Evolutionary conservation across 1,140 invertebrate genomes (phyloP).

Genomic region (Hirudo medicinalis): DNA sequence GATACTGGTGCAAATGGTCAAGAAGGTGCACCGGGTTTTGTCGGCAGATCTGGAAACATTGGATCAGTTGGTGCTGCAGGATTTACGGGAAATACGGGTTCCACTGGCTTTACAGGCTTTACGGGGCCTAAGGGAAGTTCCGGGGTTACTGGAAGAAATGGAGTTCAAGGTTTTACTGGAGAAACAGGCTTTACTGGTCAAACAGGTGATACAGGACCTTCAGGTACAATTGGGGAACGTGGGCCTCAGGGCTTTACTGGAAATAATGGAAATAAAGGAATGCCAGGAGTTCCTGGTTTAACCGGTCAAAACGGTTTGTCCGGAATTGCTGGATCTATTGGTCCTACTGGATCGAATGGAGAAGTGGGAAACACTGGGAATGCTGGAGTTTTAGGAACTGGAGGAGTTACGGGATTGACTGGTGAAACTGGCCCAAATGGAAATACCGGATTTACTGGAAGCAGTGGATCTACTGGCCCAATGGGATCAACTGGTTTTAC

Average conservation of each 20-base stretch:
- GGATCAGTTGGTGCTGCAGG: not conserved
- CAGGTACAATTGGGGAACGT: not conserved
- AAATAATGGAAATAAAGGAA: conserved; percentile 6
- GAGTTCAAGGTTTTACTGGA: conserved; percentile 9
- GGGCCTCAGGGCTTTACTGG: conserved; percentile 7
- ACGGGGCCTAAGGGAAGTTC: conserved; percentile 5
- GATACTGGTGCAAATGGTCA: conserved; percentile 2
- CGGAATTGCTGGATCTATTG: conserved; percentile 1
- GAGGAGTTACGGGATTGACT: not conserved
- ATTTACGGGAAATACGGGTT: conserved; percentile 1
- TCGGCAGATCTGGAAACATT: not conserved
- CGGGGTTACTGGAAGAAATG: not conserved
- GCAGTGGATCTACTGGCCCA: not conserved
- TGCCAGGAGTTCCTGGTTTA: conserved; percentile 2
- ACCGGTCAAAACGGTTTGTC: not conserved
- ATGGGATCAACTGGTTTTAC: not conserved
- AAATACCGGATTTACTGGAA: not conserved
- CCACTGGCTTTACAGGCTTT: conserved; percentile 1
- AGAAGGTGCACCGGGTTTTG: not conserved
- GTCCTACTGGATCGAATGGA: conserved; percentile 45
- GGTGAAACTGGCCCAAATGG: not conserved
- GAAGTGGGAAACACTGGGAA: conserved; percentile 53
- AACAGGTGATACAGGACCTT: conserved; percentile 55
- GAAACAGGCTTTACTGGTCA: conserved; percentile 43
- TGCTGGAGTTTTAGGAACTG: not conserved